Conservation (phyloP, 2,888 invertebrate species). For the Tethea ocularis region DNA sequence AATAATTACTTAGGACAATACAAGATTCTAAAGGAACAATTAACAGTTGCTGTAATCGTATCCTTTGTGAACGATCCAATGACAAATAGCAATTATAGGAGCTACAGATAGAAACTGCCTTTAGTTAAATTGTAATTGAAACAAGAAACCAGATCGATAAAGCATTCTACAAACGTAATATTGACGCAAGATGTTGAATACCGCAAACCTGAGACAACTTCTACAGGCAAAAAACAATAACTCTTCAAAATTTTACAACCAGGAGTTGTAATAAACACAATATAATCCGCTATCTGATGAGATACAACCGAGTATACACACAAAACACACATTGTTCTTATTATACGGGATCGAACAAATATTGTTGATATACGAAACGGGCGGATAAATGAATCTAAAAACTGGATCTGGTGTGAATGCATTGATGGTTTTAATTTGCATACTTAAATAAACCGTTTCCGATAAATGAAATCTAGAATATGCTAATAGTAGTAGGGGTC, state of each 20-base stretch:
- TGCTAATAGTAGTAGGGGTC: too few species aligned
- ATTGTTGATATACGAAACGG: constrained; percentile 44
- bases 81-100: not conserved
- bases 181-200: not conserved
- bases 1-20: not conserved
- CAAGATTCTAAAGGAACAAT: not conserved
- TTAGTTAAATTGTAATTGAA: not conserved
- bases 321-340: constrained; percentile 38
- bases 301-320: constrained; percentile 42
- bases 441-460: constrained; percentile 12
- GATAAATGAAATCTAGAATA: too few species aligned
- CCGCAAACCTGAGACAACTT: constrained; percentile 17
- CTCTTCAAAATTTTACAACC: constrained; percentile 13
- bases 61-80: not conserved
- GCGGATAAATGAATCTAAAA: constrained; percentile 32
- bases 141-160: not conserved
- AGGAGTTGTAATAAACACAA: constrained; percentile 44
- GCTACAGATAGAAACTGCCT: not conserved
- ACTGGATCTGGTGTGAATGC: constrained; percentile 4
- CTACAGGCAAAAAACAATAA: constrained; percentile 16
- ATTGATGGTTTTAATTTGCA: constrained; percentile 26
- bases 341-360: constrained; percentile 39
- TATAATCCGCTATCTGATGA: constrained; percentile 54
- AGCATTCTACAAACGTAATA: not conserved
- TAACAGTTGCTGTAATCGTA: not conserved